These are phyloP conservation scores for Sylvilagus bachmani DNA, from an alignment of 2,113 vertebrate genomes.

Conservation along the genomic window DNA sequence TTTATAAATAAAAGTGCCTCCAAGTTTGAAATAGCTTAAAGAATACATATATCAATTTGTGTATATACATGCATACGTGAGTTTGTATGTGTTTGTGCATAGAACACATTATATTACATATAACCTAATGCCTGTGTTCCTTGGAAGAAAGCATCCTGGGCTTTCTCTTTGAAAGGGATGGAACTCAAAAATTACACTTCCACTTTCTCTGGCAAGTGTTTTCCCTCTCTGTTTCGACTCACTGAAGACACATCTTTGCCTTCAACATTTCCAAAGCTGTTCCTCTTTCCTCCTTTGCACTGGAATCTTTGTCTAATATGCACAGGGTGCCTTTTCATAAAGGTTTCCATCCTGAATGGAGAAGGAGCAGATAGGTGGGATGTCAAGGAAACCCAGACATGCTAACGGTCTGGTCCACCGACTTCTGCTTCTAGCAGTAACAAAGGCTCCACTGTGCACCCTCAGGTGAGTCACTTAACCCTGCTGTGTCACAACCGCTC, in stretches of 20 bases:
- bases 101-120: too few species aligned
- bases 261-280: conserved; percentile 39
- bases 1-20: neutral
- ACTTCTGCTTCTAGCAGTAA: conserved; percentile 31
- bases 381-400: neutral
- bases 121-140: neutral
- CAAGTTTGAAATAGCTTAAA: neutral
- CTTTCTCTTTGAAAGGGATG: conserved; percentile 54
- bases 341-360: conserved; percentile 14
- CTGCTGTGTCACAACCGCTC: conserved; percentile 70
- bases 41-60: neutral
- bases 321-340: conserved; percentile 43
- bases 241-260: neutral
- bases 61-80: neutral
- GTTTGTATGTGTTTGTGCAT: neutral
- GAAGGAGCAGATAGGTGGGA: conserved; percentile 14
- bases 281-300: neutral
- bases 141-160: neutral
- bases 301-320: conserved; percentile 33
- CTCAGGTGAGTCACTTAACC: conserved; percentile 66
- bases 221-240: conserved; percentile 18
- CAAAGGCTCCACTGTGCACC: conserved; percentile 60
- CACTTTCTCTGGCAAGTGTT: conserved; percentile 31
- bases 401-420: neutral
- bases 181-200: conserved; percentile 55